Evolutionary conservation across 2,113 vertebrate genomes (phyloP), one percentile per base, ranked within the genome.

Genomic region (Okapia johnstoni): DNA sequence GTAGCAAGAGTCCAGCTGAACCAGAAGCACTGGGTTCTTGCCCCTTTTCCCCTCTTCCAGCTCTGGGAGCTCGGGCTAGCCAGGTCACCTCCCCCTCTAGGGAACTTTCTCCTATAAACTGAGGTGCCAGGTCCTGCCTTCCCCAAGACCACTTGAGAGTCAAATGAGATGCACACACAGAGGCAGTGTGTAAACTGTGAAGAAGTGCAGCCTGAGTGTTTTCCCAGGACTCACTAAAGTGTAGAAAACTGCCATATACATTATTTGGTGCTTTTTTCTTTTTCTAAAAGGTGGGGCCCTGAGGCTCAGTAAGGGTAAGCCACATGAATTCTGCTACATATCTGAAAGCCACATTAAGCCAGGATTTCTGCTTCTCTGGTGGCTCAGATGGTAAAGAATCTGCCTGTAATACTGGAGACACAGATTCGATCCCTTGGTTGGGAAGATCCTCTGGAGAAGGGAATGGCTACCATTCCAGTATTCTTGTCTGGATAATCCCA

Each of bases 141-240:
- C 23, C 87, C 26, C 33, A 25, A 9, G 50, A n/a, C 43, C 4
- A n/a, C 23, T 1, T 1, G 23, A 21, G 33, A 50, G 25, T 77
- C 86, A 12, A 2, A 36, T 4, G n/a, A 57, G 84, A 40, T 0
- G 13, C 15, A n/a, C 66, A 6, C 33, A 7, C 0, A 2, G 40
- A 33, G n/a, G 17, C 40, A 5, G 0, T 0, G 4, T 4, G 48
- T 7, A 1, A 13, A 16, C 61, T 21, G 36, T 15, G n/a, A 10
- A 9, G 95, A 15, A 26, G 13, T 9, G 14, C 46, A 4, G 43
- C 57, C 50, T 33, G 11, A 2, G 3, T 1, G 26, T 7, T 8
- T 43, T n/a, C 43, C 90, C 5, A 2, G 50, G 48, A 52, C 46
- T 81, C 60, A 7, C 61, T 2, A 6, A 25, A 4, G 30, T 50